Percentiles rank a stretch among this genome's conserved stretches.
Conservation (phyloP, 2,888 invertebrate genomes). For the Dioctria linearis region DNA sequence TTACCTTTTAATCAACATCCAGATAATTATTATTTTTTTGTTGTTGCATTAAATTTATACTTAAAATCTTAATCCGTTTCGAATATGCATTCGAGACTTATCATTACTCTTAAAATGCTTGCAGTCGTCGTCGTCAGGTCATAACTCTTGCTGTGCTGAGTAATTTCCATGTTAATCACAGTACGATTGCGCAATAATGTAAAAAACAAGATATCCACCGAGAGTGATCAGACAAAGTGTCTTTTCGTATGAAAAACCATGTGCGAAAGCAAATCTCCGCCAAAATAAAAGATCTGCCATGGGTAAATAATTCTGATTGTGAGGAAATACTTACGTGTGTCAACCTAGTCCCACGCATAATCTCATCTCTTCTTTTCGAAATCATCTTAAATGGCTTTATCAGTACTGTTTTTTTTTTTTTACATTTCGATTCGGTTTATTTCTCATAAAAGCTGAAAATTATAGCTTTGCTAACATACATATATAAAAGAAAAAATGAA, state of each 20-base stretch:
- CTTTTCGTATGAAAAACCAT: not conserved
- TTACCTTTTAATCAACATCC: not conserved
- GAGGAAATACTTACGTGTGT: constrained; percentile 26
- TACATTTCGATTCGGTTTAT: not conserved
- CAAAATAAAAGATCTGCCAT: not conserved
- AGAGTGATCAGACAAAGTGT: not conserved
- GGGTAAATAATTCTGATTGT: constrained; percentile 8
- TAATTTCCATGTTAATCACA: constrained; percentile 23
- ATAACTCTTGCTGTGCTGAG: constrained; percentile 5
- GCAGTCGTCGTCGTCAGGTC: not conserved
- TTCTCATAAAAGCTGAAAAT: not conserved
- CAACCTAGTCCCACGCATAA: constrained; percentile 24
- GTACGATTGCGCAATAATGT: constrained; percentile 14
- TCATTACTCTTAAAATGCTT: not conserved
- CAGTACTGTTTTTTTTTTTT: not conserved
- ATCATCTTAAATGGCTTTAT: constrained; percentile 35
- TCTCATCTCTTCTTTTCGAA: not conserved
- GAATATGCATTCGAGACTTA: not conserved
- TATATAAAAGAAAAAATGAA: too few relatives aligned
- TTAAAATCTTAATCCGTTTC: constrained; percentile 1
- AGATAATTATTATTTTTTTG: not conserved
- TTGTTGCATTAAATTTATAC: too few relatives aligned
- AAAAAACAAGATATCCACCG: constrained; percentile 30
- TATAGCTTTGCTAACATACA: too few relatives aligned
- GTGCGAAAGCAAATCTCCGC: not conserved